Evolutionary conservation across 2,113 vertebrate species (phyloP).

Genomic region (Variabilichromis moorii): DNA sequence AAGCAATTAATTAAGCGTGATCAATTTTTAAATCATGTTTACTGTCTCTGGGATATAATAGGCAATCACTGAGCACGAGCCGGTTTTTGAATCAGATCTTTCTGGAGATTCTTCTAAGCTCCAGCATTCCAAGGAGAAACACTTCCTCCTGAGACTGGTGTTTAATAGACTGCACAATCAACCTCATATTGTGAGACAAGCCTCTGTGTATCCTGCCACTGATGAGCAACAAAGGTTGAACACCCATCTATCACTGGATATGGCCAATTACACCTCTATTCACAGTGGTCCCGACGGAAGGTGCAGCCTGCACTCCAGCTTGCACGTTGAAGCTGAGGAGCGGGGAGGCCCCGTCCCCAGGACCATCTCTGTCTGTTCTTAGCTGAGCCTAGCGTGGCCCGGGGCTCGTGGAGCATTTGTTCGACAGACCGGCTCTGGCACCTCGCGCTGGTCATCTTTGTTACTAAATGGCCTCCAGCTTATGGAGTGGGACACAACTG

Average conservation of each 20-base stretch:
- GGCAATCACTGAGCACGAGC: constrained; percentile 13
- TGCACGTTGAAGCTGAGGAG: not conserved
- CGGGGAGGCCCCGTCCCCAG: not conserved
- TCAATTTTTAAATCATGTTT: constrained; percentile 35
- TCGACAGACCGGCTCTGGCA: constrained; percentile 56
- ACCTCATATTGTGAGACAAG: constrained; percentile 56
- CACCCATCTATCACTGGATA: constrained; percentile 55
- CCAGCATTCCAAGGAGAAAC: not conserved
- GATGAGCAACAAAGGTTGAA: constrained; percentile 49
- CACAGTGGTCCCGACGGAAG: constrained; percentile 2
- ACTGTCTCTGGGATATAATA: constrained; percentile 36
- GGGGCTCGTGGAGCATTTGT: constrained; percentile 27
- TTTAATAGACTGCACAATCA: constrained; percentile 62
- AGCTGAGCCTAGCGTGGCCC: constrained; percentile 14
- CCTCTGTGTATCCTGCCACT: constrained; percentile 21
- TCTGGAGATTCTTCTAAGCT: constrained; percentile 10
- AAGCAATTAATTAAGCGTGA: constrained; percentile 7
- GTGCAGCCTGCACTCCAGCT: constrained; percentile 5
- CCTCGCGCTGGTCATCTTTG: constrained; percentile 54
- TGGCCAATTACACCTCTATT: constrained; percentile 57
- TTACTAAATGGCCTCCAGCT: constrained; percentile 54
- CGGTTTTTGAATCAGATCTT: constrained; percentile 27
- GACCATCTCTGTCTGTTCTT: not conserved
- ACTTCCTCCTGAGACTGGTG: constrained; percentile 38
- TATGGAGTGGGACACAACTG: constrained; percentile 49